Evolutionary conservation across 1,140 invertebrate genomes (phyloP).

Genomic region (Dreissena polymorpha): DNA sequence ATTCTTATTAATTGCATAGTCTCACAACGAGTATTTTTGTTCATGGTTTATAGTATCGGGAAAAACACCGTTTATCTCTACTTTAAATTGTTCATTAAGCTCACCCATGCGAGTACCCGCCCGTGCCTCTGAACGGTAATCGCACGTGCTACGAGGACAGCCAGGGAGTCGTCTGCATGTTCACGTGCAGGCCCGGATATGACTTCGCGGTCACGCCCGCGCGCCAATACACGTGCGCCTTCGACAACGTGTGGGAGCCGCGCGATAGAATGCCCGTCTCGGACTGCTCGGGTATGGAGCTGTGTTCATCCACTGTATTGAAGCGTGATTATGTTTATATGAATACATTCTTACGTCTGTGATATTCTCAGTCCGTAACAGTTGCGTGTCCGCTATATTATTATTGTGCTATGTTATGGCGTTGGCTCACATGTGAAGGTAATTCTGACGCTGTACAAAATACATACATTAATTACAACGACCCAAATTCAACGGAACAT

Average conservation of each 20-base stretch:
- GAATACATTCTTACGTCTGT: background rate
- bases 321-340: background rate
- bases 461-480: too few species aligned
- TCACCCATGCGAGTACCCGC: constrained; percentile 82
- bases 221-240: constrained; percentile 81
- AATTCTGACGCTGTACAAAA: too few species aligned
- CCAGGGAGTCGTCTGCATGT: constrained; percentile 81
- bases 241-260: constrained; percentile 79
- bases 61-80: background rate
- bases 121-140: constrained; percentile 82
- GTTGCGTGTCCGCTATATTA: background rate
- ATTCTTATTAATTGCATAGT: background rate
- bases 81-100: constrained; percentile 73
- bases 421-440: too few species aligned
- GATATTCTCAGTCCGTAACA: background rate
- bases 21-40: background rate
- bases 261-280: constrained; percentile 80
- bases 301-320: background rate
- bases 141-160: constrained; percentile 81
- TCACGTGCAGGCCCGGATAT: constrained; percentile 84
- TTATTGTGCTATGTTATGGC: too few species aligned
- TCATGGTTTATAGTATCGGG: background rate
- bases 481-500: too few species aligned
- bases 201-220: constrained; percentile 81
- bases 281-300: constrained; percentile 83